Evolutionary conservation across 1,140 invertebrate genomes (phyloP).

Genomic region (Halyomorpha halys): DNA sequence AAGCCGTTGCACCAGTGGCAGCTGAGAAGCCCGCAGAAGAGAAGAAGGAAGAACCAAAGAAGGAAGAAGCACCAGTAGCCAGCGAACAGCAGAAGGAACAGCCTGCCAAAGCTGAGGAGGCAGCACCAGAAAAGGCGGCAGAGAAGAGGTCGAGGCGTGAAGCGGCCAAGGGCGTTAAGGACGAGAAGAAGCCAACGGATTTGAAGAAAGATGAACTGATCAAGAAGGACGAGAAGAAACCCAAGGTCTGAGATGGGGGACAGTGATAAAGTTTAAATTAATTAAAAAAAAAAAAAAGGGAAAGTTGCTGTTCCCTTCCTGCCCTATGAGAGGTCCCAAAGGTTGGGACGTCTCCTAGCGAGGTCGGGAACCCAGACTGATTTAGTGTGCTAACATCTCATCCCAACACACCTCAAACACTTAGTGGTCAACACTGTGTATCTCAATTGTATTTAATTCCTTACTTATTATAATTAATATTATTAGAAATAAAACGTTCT

Average conservation of each 20-base stretch:
- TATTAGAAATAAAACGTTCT: slow-evolving; percentile 24
- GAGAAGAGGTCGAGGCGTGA: slow-evolving; percentile 20
- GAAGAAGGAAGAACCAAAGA: slow-evolving; percentile 23
- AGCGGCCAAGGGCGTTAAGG: slow-evolving; percentile 20
- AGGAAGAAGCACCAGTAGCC: too few relatives aligned
- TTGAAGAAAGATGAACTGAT: slow-evolving; percentile 16
- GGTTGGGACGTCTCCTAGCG: slow-evolving; percentile 24
- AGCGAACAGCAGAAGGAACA: slow-evolving; percentile 4
- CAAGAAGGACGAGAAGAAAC: slow-evolving; percentile 20
- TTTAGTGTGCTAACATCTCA: neutral
- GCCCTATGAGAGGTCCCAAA: slow-evolving; percentile 24
- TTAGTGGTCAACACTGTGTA: slow-evolving; percentile 11
- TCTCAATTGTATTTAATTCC: slow-evolving; percentile 26
- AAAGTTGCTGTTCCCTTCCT: slow-evolving; percentile 21
- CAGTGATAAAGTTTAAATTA: neutral
- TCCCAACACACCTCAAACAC: slow-evolving; percentile 6
- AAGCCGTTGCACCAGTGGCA: slow-evolving; percentile 16
- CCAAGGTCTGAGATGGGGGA: slow-evolving; percentile 14
- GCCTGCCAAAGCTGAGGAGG: neutral
- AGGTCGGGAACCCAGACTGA: slow-evolving; percentile 16
- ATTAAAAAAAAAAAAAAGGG: neutral
- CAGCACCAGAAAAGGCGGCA: too few relatives aligned
- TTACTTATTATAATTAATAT: slow-evolving; percentile 16
- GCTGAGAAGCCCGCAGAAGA: slow-evolving; percentile 19
- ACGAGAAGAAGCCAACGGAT: slow-evolving; percentile 23